Conservation (phyloP, 2,113 vertebrate species). For the Myotis lucifugus region DNA sequence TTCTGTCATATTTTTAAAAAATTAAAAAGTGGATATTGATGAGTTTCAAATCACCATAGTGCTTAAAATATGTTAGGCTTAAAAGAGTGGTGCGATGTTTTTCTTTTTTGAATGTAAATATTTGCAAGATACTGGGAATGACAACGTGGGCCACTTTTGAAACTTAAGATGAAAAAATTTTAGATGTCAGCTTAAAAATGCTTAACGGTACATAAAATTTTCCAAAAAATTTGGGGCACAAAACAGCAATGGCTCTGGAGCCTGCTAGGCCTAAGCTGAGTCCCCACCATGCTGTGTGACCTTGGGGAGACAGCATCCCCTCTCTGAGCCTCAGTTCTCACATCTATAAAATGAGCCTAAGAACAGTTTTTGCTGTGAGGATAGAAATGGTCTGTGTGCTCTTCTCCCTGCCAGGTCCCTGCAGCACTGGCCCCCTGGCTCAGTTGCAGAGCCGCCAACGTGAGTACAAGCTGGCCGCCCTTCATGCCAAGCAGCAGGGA, state of each 20-base stretch:
- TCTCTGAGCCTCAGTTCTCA: not conserved
- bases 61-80: not conserved
- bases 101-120: not conserved
- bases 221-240: not conserved
- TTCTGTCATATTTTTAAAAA: not conserved
- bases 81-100: not conserved
- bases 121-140: not conserved
- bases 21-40: not conserved
- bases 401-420: constrained; percentile 39
- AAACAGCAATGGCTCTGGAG: not conserved
- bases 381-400: not conserved
- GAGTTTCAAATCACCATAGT: not conserved
- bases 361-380: not conserved
- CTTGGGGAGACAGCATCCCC: not conserved
- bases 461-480: constrained; percentile 92
- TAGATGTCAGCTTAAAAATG: not conserved
- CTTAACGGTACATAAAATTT: not conserved
- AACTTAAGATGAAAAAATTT: not conserved
- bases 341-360: not conserved
- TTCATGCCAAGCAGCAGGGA: constrained; percentile 89
- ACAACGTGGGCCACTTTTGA: not conserved
- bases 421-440: constrained; percentile 77
- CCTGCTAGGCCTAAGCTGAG: not conserved
- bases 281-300: not conserved
- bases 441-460: constrained; percentile 87